Evolutionary conservation across 2,888 invertebrate species (phyloP), one percentile per base, ranked within the genome.

Genomic region (Tortrix viridana): DNA sequence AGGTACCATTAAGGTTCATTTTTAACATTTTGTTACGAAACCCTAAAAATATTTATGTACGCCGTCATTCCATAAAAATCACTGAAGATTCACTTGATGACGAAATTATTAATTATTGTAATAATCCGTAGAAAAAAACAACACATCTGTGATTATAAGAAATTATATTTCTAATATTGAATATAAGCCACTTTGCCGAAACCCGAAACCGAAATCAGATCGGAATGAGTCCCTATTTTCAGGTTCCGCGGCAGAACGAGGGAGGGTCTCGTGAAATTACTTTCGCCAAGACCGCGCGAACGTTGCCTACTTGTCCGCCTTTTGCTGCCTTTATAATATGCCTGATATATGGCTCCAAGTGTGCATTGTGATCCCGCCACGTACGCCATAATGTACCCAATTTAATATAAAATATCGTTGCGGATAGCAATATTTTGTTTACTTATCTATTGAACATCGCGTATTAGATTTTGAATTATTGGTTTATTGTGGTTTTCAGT

Each of bases 281-380:
- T 80, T 84, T 75, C 69, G 69, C 64, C 71, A 71, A 72, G 73
- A 72, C 70, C 74, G 67, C 71, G 67, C 71, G 67, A 52, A 67
- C 69, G 64, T 65, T 62, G 68, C 60, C 63, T 68, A 67, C 67
- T 72, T 69, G 70, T 71, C 71, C 73, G 74, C 78, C 71, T 74
- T 70, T 74, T 70, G 67, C 77, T 71, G 67, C 71, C 71, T 73
- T 75, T 76, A 84, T 83, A 83, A 78, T 80, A 75, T 76, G 70
- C 74, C 73, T 84, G 83, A 86, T 84, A 84, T 82, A 87, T 85
- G 69, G 77, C 75, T 69, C 67, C 70, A 66, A 77, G 74, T 77
- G 69, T 75, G 76, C 75, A 81, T 82, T 84, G 80, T 84, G 80
- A 79, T 78, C 80, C 75, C 72, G 74, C 73, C 77, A 75, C 73